Base-by-base conservation (phyloP, 23 tunicate species). In the Styela clava region DNA sequence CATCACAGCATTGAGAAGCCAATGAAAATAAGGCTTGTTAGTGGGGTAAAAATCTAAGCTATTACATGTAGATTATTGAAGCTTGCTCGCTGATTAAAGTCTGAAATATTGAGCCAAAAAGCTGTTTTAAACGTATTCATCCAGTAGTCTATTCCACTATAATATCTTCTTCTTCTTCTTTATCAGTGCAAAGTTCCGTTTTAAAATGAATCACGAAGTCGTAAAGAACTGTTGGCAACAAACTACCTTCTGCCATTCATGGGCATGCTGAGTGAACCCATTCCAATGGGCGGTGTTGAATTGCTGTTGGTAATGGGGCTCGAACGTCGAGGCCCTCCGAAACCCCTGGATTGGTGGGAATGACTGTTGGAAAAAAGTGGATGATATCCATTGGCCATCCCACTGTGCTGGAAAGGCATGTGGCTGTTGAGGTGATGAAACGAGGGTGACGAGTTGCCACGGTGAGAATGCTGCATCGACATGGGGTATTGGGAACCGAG, bases 351-450 rank as follows among this genome's bases (percentile, higher is more conserved):
- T 24, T 18, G 64, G 24, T 34, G 52, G 52, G 52, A 24, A 52
- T 52, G 64, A 51, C 65, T 44, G 65, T 29, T 29, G 37, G 24
- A 22, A 44, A 35, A 76, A 18, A 2, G 81, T 0, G 64, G 81
- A 25, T 36, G 64, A 76, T 12, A 76, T 26, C 81, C 62, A 76
- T 44, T 44, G 18, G 52, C 31, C 64, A 76, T 52, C 22, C 81
- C 81, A 24, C 37, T 27, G 24, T 76, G 81, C 34, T 71, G 77
- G 52, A 76, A 76, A 22, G 65, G 64, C 62, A 44, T 26, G 52
- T 76, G 81, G 56, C 27, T 73, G 33, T 35, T 52, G 81, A 33
- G 52, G 64, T 76, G 80, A 52, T 52, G 81, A 26, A 33, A 76
- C 2, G 81, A 76, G 16, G 81, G 81, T 16, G 81, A 76, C 52